Conservation (phyloP, 2,797 vertebrate genomes). For the Galagoides demidoff region DNA sequence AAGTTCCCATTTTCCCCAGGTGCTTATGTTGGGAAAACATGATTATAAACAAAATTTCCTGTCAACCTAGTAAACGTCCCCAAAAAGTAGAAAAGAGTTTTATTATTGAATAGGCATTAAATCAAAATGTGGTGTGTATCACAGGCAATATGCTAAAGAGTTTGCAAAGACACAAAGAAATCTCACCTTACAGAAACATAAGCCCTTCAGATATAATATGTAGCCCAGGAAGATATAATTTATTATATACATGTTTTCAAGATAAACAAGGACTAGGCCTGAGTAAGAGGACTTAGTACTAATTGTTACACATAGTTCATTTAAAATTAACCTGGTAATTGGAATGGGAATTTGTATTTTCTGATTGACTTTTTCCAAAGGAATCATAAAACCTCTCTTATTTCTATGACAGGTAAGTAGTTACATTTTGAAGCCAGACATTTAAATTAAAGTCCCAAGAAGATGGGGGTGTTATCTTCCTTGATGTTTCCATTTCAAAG, state of each 20-base stretch:
- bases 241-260: neutral
- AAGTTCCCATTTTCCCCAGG: neutral
- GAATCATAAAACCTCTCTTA: neutral
- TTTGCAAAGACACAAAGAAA: neutral
- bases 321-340: neutral
- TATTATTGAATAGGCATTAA: neutral
- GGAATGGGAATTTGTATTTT: neutral
- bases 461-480: neutral
- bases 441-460: neutral
- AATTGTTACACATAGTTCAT: neutral
- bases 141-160: neutral
- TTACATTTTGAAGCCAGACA: neutral
- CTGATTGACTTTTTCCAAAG: conserved; percentile 5
- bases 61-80: neutral
- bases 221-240: neutral
- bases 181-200: neutral
- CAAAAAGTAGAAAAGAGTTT: neutral
- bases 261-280: neutral
- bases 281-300: neutral
- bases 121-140: neutral
- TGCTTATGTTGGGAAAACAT: neutral
- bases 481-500: conserved; percentile 21
- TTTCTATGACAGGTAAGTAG: neutral
- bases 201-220: neutral
- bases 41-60: neutral